Conservation (phyloP, 2,797 vertebrate species). For the Petrocephalus sullivani region DNA sequence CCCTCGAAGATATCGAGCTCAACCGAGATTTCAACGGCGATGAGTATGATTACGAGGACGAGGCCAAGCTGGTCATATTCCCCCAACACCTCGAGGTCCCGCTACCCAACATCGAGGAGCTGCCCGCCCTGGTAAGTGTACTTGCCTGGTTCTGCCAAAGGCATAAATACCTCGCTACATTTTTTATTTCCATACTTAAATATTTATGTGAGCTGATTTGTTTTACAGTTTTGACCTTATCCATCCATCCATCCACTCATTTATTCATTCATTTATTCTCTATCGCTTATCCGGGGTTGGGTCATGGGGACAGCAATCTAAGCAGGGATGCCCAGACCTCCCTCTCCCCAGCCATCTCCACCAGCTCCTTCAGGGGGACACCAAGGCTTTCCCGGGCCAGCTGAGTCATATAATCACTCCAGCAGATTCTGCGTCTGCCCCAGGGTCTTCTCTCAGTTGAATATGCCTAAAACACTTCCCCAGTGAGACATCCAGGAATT, state of each 20-base stretch:
- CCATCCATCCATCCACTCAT: background rate
- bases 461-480: background rate
- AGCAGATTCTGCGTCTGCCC: background rate
- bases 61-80: slow-evolving; percentile 96
- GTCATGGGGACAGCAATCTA: background rate
- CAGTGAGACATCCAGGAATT: background rate
- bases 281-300: background rate
- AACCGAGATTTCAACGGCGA: slow-evolving; percentile 87
- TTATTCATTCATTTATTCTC: background rate
- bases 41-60: slow-evolving; percentile 94
- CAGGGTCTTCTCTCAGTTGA: background rate
- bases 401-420: background rate
- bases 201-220: background rate
- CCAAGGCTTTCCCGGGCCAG: background rate
- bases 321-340: background rate
- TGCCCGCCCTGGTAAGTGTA: slow-evolving; percentile 94
- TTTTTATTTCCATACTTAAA: background rate
- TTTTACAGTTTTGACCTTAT: background rate
- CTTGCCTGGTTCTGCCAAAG: background rate
- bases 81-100: slow-evolving; percentile 98
- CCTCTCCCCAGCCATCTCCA: background rate
- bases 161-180: background rate
- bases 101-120: slow-evolving; percentile 96
- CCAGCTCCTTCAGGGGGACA: background rate
- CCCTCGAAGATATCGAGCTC: slow-evolving; percentile 85